Evolutionary conservation across 1,140 invertebrate genomes (phyloP).

Genomic region (Dinothrombium tinctorium): DNA sequence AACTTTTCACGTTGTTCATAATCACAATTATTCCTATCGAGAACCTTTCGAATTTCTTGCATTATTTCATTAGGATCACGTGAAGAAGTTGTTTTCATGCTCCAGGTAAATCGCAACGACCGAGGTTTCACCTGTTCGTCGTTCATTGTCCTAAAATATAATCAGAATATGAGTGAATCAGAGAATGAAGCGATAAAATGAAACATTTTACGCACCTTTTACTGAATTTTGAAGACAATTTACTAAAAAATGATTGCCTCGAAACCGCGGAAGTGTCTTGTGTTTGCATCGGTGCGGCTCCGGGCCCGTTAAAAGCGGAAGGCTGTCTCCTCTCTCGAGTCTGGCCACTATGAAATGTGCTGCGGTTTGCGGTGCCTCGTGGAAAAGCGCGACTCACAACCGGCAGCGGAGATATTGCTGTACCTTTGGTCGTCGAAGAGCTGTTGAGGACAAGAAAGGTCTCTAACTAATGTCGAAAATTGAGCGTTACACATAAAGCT

Average conservation of each 20-base stretch:
- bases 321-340: slow-evolving; percentile 29
- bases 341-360: slow-evolving; percentile 83
- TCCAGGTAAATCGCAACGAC: slow-evolving; percentile 96
- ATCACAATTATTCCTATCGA: slow-evolving; percentile 97
- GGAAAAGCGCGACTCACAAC: slow-evolving; percentile 41
- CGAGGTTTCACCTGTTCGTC: slow-evolving; percentile 87
- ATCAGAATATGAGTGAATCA: background rate
- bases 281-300: slow-evolving; percentile 24
- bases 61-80: slow-evolving; percentile 97
- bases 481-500: background rate
- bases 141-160: slow-evolving; percentile 31
- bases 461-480: background rate
- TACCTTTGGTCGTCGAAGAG: slow-evolving; percentile 4
- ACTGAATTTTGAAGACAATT: slow-evolving; percentile 88
- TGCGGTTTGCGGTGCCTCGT: slow-evolving; percentile 68
- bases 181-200: background rate
- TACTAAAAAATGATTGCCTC: slow-evolving; percentile 82
- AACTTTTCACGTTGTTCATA: slow-evolving; percentile 97
- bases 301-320: slow-evolving; percentile 21
- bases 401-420: too few relatives aligned
- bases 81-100: slow-evolving; percentile 98
- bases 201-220: slow-evolving; percentile 39
- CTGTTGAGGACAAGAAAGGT: background rate
- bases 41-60: slow-evolving; percentile 93
- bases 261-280: slow-evolving; percentile 37